Conservation (phyloP, 2,113 vertebrate species). For the Trogon surrucura region DNA sequence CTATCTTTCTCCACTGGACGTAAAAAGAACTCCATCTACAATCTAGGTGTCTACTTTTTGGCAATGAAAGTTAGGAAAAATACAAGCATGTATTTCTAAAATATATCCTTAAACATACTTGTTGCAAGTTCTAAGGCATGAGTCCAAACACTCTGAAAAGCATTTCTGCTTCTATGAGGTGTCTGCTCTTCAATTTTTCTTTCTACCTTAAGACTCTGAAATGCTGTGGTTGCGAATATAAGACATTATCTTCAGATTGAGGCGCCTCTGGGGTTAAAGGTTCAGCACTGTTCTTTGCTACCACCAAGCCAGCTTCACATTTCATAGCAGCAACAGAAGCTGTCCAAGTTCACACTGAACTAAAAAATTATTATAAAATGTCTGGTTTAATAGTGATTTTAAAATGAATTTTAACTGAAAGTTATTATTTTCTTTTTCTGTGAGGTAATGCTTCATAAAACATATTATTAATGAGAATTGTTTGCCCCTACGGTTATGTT, state of each 20-base stretch:
- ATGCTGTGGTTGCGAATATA: neutral
- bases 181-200: neutral
- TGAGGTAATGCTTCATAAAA: neutral
- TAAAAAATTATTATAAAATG: neutral
- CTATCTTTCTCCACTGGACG: neutral
- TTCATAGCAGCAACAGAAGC: neutral
- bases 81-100: neutral
- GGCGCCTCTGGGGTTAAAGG: neutral
- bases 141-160: neutral
- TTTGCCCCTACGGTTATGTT: neutral
- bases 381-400: neutral
- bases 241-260: neutral
- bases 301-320: neutral
- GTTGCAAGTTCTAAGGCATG: neutral
- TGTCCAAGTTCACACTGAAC: neutral
- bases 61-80: neutral
- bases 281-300: neutral
- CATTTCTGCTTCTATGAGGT: neutral
- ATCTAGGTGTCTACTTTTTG: neutral
- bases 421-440: neutral
- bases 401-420: neutral
- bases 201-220: neutral
- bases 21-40: neutral
- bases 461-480: neutral
- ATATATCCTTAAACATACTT: neutral